phyloP scores from a whole-genome alignment of 2,113 vertebrate species.

The Nibea albiflora region DNA sequence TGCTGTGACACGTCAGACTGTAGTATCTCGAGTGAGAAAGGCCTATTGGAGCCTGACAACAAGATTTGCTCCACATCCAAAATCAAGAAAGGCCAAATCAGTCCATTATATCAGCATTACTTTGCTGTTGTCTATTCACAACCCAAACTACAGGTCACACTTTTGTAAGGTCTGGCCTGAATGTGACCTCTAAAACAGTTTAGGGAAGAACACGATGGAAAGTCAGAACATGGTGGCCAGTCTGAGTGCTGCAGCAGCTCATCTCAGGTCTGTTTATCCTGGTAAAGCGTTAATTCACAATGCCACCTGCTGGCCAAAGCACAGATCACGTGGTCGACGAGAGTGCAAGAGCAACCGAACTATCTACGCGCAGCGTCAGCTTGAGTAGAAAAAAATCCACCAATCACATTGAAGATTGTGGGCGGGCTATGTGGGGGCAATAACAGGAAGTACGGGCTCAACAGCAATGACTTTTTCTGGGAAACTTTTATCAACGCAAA shows the following conservation, averaged over 20 bases:
- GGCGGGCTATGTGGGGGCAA: not conserved
- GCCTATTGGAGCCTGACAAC: not conserved
- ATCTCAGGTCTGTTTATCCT: not conserved
- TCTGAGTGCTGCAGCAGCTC: not conserved
- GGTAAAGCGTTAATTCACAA: slow-evolving; percentile 55
- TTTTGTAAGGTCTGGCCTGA: not conserved
- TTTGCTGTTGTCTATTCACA: not conserved
- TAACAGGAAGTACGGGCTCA: slow-evolving; percentile 43
- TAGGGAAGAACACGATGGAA: not conserved
- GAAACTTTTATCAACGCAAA: slow-evolving; percentile 61
- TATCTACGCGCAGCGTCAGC: too few species aligned
- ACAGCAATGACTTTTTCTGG: slow-evolving; percentile 33
- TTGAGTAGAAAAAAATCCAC: not conserved
- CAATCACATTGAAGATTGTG: slow-evolving; percentile 51
- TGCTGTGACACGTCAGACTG: not conserved
- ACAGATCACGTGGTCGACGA: not conserved
- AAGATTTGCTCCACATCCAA: not conserved
- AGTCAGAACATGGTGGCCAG: not conserved
- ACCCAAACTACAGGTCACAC: not conserved
- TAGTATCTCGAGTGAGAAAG: not conserved
- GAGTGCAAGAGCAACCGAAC: slow-evolving; percentile 31
- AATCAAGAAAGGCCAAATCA: not conserved
- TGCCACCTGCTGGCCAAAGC: slow-evolving; percentile 76
- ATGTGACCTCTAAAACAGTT: not conserved
- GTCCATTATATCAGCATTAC: not conserved